These are phyloP conservation scores for Anhinga anhinga DNA, from an alignment of 2,113 vertebrate genomes.

Conservation along the genomic window DNA sequence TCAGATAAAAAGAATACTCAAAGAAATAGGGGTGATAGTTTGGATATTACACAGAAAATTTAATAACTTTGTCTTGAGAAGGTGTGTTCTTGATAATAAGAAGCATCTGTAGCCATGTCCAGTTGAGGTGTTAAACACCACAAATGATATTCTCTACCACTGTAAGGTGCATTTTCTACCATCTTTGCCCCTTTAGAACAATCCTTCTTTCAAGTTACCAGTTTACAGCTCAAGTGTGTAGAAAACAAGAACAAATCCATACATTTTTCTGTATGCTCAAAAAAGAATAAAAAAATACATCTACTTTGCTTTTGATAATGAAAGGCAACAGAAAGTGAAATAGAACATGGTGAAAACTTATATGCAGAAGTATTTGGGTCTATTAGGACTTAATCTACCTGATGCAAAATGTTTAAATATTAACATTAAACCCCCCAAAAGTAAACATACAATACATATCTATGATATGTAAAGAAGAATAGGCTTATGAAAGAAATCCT, in stretches of 20 bases:
- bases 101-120: not conserved
- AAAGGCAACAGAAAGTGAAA: not conserved
- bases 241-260: not conserved
- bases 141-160: not conserved
- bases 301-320: not conserved
- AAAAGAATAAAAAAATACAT: not conserved
- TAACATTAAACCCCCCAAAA: not conserved
- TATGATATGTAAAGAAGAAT: not conserved
- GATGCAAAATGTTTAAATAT: not conserved
- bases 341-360: not conserved
- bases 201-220: not conserved
- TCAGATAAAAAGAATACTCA: not conserved
- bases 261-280: not conserved
- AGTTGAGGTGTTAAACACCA: not conserved
- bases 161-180: not conserved
- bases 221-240: not conserved
- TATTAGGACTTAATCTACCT: not conserved
- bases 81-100: not conserved
- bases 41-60: not conserved
- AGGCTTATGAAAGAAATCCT: not conserved
- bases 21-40: not conserved
- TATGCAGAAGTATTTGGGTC: not conserved
- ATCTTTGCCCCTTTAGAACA: not conserved
- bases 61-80: not conserved
- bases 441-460: not conserved